These are phyloP conservation scores for Zaprionus nigranus DNA, from an alignment of 1,140 invertebrate species.

Conservation along the genomic window DNA sequence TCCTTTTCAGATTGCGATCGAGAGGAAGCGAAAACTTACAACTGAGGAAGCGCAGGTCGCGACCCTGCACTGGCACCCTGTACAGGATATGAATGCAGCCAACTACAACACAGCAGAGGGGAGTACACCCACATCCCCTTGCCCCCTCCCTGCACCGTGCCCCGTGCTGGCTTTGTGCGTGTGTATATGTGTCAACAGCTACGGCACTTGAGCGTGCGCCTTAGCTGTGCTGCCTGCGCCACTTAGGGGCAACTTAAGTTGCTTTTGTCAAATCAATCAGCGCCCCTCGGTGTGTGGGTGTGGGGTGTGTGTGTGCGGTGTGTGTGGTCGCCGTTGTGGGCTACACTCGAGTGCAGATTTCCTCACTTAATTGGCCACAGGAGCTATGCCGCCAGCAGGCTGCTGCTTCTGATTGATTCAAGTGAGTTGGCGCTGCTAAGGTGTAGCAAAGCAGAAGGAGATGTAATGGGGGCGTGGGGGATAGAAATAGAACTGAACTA, in stretches of 20 bases:
- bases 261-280: slow-evolving; percentile 63
- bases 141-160: background rate
- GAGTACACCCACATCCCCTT: slow-evolving; percentile 55
- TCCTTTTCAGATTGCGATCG: slow-evolving; percentile 77
- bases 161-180: background rate
- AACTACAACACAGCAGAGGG: slow-evolving; percentile 31
- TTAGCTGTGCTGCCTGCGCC: slow-evolving; percentile 50
- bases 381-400: background rate
- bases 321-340: slow-evolving; percentile 49
- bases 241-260: slow-evolving; percentile 71
- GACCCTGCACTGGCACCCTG: slow-evolving; percentile 13
- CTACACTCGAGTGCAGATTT: slow-evolving; percentile 69
- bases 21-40: slow-evolving; percentile 81
- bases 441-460: background rate
- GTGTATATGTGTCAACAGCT: slow-evolving; percentile 67
- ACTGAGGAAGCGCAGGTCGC: slow-evolving; percentile 68
- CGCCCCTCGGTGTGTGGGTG: slow-evolving; percentile 15
- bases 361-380: slow-evolving; percentile 75
- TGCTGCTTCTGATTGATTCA: slow-evolving; percentile 64
- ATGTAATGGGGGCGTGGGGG: background rate
- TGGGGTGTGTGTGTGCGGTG: background rate
- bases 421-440: slow-evolving; percentile 29
- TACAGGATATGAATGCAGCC: slow-evolving; percentile 66
- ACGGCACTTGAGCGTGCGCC: slow-evolving; percentile 64
- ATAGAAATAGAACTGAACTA: background rate